Conservation (phyloP, 1,140 invertebrate species). For the Dolichoris vasculosae region DNA sequence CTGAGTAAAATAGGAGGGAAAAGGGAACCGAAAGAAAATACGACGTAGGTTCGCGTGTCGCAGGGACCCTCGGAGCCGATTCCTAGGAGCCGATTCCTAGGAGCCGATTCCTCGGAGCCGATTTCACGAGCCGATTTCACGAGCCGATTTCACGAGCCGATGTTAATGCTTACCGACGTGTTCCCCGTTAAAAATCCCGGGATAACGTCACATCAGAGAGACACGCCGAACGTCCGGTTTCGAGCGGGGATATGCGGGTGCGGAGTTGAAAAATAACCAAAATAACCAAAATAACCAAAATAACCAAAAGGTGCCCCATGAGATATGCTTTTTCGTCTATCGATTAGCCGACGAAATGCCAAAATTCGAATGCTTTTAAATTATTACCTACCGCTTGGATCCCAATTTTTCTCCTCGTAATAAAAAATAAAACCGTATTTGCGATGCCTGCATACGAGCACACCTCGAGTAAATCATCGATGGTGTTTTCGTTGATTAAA, state of each 20-base stretch:
- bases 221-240: constrained; percentile 48
- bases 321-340: no score
- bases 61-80: constrained; percentile 55
- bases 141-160: constrained; percentile 48
- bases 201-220: constrained; percentile 50
- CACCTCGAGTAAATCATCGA: no score
- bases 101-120: no score
- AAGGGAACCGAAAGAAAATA: background rate
- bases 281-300: no score
- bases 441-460: no score
- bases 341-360: no score
- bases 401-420: no score
- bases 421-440: no score
- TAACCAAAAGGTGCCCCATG: no score
- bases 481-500: no score
- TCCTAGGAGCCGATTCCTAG: constrained; percentile 52
- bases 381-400: no score
- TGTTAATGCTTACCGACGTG: constrained; percentile 58
- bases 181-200: constrained; percentile 33
- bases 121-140: constrained; percentile 52
- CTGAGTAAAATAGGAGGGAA: background rate
- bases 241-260: background rate
- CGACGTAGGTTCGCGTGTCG: background rate
- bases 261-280: background rate
- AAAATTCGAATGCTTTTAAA: no score